Evolutionary conservation across 2,888 invertebrate genomes (phyloP).

Genomic region (Pasiphila rectangulata): DNA sequence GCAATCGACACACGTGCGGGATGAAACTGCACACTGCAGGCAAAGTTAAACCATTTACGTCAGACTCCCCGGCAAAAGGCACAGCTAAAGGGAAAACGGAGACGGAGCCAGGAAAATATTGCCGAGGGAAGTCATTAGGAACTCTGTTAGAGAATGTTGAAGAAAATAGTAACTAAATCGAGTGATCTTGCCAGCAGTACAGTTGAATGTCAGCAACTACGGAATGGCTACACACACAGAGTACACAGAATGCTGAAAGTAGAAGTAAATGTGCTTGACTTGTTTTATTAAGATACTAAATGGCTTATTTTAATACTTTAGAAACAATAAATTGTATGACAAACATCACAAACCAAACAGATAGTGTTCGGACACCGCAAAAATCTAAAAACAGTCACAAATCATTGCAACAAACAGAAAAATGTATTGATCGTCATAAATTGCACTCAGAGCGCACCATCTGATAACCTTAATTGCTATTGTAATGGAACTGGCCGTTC

Average conservation of each 20-base stretch:
- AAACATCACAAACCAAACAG: neutral
- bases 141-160: constrained; percentile 33
- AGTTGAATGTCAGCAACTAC: constrained; percentile 17
- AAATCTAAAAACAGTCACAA: constrained; percentile 21
- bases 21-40: constrained; percentile 40
- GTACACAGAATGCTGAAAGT: no score
- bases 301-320: no score
- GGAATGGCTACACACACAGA: no score
- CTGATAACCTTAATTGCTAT: constrained; percentile 35
- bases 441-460: constrained; percentile 23
- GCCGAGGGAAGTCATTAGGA: constrained; percentile 42
- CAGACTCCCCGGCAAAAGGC: constrained; percentile 29
- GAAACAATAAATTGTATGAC: no score
- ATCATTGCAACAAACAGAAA: constrained; percentile 27
- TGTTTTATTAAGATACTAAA: no score
- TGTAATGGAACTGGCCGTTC: constrained; percentile 37
- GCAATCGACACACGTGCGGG: constrained; percentile 47
- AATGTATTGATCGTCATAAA: constrained; percentile 31
- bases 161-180: constrained; percentile 35
- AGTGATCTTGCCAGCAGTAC: constrained; percentile 22
- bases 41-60: constrained; percentile 47
- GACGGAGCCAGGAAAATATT: constrained; percentile 43
- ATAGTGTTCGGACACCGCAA: constrained; percentile 5
- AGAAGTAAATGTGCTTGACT: no score
- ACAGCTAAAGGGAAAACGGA: constrained; percentile 38